Evolutionary conservation across 2,888 invertebrate species (phyloP).

Genomic region (Brenthis daphne): DNA sequence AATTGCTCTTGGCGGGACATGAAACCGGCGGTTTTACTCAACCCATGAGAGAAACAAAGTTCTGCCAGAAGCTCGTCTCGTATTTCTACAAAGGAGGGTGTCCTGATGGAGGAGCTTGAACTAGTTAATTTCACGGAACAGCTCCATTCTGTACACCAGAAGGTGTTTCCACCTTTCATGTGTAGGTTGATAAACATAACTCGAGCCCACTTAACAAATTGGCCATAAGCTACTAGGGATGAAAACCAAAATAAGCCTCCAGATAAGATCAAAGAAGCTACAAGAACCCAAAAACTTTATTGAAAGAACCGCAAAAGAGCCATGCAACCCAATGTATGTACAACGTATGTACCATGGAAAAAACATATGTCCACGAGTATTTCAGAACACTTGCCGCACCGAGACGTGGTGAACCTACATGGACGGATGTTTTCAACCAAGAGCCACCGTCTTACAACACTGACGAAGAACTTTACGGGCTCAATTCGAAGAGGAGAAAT

Average conservation of each 20-base stretch:
- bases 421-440: not conserved
- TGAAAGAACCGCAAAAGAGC: not conserved
- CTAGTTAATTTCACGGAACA: not conserved
- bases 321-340: not conserved
- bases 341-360: not conserved
- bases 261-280: not conserved
- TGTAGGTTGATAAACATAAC: not conserved
- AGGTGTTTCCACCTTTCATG: too few species aligned
- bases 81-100: not conserved
- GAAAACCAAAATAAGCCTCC: not conserved
- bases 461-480: not conserved
- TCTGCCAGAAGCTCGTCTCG: not conserved
- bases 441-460: not conserved
- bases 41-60: not conserved
- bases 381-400: not conserved
- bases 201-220: not conserved
- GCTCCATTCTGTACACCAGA: not conserved
- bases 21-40: too few species aligned
- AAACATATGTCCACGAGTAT: not conserved
- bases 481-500: slow-evolving; percentile 22
- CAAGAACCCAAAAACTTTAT: not conserved
- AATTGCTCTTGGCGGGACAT: too few species aligned
- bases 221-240: too few species aligned
- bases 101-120: not conserved
- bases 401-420: not conserved